A percentile compares a stretch with the other conserved stretches of the same genome.
Conservation (phyloP, 2,113 vertebrate species). For the Nothobranchius furzeri region DNA sequence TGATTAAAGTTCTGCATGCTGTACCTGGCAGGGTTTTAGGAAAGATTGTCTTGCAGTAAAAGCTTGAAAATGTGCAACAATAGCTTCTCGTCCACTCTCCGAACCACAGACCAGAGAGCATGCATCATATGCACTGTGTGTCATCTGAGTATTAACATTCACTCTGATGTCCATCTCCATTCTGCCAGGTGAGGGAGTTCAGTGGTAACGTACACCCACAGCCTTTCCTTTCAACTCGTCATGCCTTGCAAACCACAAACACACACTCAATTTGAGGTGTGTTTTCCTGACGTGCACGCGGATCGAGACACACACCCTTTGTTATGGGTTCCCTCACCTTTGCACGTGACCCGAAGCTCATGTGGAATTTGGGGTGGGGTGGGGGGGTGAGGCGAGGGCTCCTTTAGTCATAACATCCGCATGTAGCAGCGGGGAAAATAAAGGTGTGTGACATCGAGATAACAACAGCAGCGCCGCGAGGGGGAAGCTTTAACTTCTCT, state of each 20-base stretch:
- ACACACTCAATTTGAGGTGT: slow-evolving; percentile 48
- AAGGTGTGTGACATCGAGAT: background rate
- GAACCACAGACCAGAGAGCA: background rate
- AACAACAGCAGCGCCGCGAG: background rate
- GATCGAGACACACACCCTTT: background rate
- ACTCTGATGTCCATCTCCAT: slow-evolving; percentile 55
- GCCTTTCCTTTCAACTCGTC: slow-evolving; percentile 57
- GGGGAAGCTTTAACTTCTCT: background rate
- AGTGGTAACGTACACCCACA: slow-evolving; percentile 64
- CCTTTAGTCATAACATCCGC: slow-evolving; percentile 55
- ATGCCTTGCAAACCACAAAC: slow-evolving; percentile 49
- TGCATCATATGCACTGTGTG: background rate
- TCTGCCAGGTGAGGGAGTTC: slow-evolving; percentile 66
- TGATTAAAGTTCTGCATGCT: background rate
- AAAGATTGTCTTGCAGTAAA: background rate
- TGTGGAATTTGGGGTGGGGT: slow-evolving; percentile 7
- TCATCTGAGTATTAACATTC: slow-evolving; percentile 2
- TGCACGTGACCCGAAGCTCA: slow-evolving; percentile 41
- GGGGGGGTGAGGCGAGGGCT: background rate
- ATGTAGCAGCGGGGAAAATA: background rate
- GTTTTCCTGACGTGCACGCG: slow-evolving; percentile 1
- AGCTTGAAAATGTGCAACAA: too few species aligned
- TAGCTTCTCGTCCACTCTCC: background rate
- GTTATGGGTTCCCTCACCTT: slow-evolving; percentile 12
- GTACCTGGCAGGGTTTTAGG: background rate